A percentile compares a stretch with the other conserved stretches of the same genome.
Evolutionary conservation across 2,797 vertebrate genomes (phyloP).

Genomic region (Sebastes baramenuke): DNA sequence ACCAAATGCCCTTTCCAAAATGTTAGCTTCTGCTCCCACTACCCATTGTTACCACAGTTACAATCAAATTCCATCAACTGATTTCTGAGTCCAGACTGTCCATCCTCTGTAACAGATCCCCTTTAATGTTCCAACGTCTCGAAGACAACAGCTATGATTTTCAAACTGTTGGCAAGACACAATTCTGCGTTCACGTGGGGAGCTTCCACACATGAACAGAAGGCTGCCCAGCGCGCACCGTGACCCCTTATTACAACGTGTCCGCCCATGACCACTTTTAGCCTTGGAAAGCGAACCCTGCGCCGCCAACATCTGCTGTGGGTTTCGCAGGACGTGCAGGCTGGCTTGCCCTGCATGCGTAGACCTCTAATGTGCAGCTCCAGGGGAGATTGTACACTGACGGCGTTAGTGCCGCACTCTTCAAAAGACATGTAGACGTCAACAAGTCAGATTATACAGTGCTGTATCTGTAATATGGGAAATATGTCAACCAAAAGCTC

Average conservation of each 20-base stretch:
- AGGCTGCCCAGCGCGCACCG: constrained; percentile 9
- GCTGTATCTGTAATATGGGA: background rate
- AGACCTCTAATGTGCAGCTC: constrained; percentile 1
- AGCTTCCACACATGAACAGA: constrained; percentile 44
- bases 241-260: constrained; percentile 21
- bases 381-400: background rate
- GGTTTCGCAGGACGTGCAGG: constrained; percentile 3
- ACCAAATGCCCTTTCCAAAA: background rate
- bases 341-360: background rate
- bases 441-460: background rate
- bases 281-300: constrained; percentile 40
- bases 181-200: background rate
- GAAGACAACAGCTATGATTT: background rate
- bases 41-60: background rate
- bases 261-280: constrained; percentile 33
- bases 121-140: background rate
- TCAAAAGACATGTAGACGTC: background rate
- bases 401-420: background rate
- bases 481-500: background rate
- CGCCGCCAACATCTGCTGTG: constrained; percentile 37
- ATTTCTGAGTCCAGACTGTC: background rate
- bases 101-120: background rate
- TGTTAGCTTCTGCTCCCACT: background rate
- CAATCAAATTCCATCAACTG: background rate
- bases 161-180: constrained; percentile 17